Evolutionary conservation across 1,140 invertebrate genomes (phyloP).

Genomic region (Thaumatotibia leucotreta): DNA sequence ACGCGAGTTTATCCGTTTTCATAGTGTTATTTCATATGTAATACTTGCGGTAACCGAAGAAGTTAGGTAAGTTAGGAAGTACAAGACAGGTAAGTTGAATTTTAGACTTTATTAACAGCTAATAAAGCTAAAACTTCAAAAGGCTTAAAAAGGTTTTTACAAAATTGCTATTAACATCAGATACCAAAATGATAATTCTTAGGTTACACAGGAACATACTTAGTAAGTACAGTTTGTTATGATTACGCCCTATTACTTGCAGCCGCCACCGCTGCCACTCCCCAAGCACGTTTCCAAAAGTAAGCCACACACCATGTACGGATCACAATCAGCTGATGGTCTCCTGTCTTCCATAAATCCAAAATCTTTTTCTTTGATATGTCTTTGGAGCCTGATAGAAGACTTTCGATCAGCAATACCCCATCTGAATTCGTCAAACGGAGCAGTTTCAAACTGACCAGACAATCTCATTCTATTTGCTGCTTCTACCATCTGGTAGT

Average conservation of each 20-base stretch:
- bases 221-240: neutral
- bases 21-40: too few species aligned
- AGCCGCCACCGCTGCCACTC: neutral
- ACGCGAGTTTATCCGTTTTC: too few species aligned
- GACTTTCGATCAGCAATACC: conserved; percentile 88
- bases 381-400: conserved; percentile 88
- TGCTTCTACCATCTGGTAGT: conserved; percentile 90
- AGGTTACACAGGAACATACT: neutral
- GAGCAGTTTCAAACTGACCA: conserved; percentile 91
- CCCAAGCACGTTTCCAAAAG: conserved; percentile 73
- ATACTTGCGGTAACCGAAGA: too few species aligned
- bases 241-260: neutral
- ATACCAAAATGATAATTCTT: too few species aligned
- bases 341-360: conserved; percentile 96
- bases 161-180: too few species aligned
- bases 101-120: too few species aligned
- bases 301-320: conserved; percentile 88
- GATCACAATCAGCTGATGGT: conserved; percentile 95
- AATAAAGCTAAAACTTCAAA: too few species aligned
- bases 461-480: conserved; percentile 92
- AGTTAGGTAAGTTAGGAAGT: too few species aligned
- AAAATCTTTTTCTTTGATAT: conserved; percentile 89
- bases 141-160: too few species aligned
- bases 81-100: too few species aligned
- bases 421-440: conserved; percentile 87